Base-by-base conservation (phyloP, 1,140 invertebrate species). In the Campoletis sonorensis region DNA sequence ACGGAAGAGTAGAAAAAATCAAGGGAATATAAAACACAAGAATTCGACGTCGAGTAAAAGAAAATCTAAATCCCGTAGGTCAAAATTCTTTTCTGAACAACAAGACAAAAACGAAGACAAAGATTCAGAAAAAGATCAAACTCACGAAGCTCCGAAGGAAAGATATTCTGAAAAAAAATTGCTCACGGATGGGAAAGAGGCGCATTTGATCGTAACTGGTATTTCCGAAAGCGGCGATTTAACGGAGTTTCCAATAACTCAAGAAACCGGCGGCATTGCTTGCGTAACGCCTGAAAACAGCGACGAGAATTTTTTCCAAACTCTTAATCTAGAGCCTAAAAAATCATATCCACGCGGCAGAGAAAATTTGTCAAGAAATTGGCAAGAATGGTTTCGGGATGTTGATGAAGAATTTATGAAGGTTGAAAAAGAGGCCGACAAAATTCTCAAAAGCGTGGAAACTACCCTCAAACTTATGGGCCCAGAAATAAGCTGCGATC, bases 311-410 rank as follows among this genome's bases (percentile, higher is more conserved):
- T 89, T 89, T 30, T 89, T 87, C 8, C 30, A 82, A 0, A 79
- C 83, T 4, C 45, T 90, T 7, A 85, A 86, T 33, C 61, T 83
- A 2, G 82, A 86, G 23, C 23, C 4, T 0, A 78, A 83, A 27
- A 87, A 86, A 40, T 75, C 79, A 16, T 90, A 84, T 76, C 85
- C 86, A 0, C 51, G 49, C 1, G 87, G 90, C 5, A 85, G 87
- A 76, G 79, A 89, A n/a, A 85, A 90, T 84, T 79, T 90, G 13
- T 91, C 89, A 0, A 79, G 72, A 11, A 86, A 87, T 8, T 88
- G 89, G 87, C 88, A 90, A 75, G 82, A 87, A 21, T 90, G 86
- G 84, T 58, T 90, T 0, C 71, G 84, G 21, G 84, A 87, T 21
- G 78, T 72, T 0, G 89, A 91, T 33, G 84, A 87, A 16, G 83